Conservation (phyloP, 2,888 invertebrate genomes). For the Bedellia somnulentella region DNA sequence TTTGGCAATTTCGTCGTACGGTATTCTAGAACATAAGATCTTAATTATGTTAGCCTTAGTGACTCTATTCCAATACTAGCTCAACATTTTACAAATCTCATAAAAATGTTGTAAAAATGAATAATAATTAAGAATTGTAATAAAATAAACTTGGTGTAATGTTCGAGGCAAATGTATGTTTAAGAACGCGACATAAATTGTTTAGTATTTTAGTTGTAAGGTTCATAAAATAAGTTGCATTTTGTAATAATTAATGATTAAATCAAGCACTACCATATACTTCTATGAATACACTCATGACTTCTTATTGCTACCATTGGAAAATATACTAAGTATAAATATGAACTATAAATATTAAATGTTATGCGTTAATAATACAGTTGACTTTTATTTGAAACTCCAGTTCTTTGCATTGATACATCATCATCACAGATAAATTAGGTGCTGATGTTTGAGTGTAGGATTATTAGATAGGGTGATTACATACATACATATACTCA, state of each 20-base stretch:
- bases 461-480: too few species aligned
- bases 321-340: conserved; percentile 63
- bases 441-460: too few species aligned
- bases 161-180: conserved; percentile 9
- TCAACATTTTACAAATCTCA: conserved; percentile 43
- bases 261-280: conserved; percentile 54
- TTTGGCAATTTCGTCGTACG: too few species aligned
- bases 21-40: too few species aligned
- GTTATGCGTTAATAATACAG: conserved; percentile 72
- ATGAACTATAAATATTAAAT: conserved; percentile 65
- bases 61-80: too few species aligned
- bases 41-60: too few species aligned
- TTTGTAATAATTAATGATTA: conserved; percentile 52
- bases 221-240: conserved; percentile 40
- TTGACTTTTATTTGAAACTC: too few species aligned
- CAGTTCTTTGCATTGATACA: too few species aligned
- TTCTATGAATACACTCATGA: conserved; percentile 57
- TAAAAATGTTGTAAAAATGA: conserved; percentile 36
- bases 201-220: conserved; percentile 27
- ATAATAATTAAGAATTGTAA: conserved; percentile 33
- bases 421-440: too few species aligned
- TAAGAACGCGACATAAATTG: conserved; percentile 31
- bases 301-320: conserved; percentile 59
- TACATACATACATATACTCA: too few species aligned
- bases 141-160: conserved; percentile 11